phyloP scores from a whole-genome alignment of 2,113 vertebrate species.

The Lepidiolamprologus cunningtoni region DNA sequence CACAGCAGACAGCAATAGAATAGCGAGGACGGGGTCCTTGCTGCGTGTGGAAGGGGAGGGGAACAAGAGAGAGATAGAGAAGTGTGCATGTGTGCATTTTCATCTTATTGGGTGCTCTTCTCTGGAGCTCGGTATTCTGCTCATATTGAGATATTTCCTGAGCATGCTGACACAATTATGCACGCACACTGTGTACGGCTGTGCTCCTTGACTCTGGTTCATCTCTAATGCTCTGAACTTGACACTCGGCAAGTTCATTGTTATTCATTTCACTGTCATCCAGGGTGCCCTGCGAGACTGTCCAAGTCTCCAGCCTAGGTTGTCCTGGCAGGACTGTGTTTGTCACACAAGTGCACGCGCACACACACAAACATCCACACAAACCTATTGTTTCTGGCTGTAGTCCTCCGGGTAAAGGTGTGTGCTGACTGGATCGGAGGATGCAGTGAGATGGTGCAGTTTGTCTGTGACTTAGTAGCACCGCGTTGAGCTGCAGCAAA shows the following conservation, averaged over 20 bases:
- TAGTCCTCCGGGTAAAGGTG: slow-evolving; percentile 41
- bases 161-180: slow-evolving; percentile 8
- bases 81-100: slow-evolving; percentile 25
- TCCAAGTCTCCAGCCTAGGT: slow-evolving; percentile 12
- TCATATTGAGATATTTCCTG: slow-evolving; percentile 50
- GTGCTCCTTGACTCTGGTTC: background rate
- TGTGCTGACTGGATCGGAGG: slow-evolving; percentile 41
- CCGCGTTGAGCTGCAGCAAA: slow-evolving; percentile 6
- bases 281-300: slow-evolving; percentile 28
- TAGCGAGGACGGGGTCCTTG: slow-evolving; percentile 59
- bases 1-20: slow-evolving; percentile 51
- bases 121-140: background rate
- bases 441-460: slow-evolving; percentile 28
- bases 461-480: slow-evolving; percentile 40
- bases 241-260: slow-evolving; percentile 49
- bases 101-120: slow-evolving; percentile 36
- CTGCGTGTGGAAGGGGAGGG: slow-evolving; percentile 38
- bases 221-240: slow-evolving; percentile 45
- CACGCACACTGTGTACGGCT: background rate
- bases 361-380: background rate
- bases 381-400: slow-evolving; percentile 39
- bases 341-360: background rate
- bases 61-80: slow-evolving; percentile 1
- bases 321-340: slow-evolving; percentile 22
- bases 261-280: slow-evolving; percentile 64